phyloP scores from a whole-genome alignment of 1,140 invertebrate genomes.

The Pseudomyrmex dendroicus region DNA sequence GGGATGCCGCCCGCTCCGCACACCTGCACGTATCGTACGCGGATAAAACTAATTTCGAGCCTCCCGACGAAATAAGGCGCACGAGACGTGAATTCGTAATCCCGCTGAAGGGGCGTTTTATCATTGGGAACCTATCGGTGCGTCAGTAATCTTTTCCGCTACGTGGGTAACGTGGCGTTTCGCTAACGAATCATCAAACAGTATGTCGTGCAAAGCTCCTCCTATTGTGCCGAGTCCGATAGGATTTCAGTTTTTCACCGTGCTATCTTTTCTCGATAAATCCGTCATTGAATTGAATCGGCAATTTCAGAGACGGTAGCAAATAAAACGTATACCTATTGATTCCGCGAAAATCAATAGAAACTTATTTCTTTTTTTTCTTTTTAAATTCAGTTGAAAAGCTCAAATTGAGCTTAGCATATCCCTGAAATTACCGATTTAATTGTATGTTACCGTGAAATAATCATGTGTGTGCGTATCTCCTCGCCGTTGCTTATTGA shows the following conservation, averaged over 20 bases:
- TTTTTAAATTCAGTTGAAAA: neutral
- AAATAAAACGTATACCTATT: constrained; percentile 22
- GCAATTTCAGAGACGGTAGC: constrained; percentile 4
- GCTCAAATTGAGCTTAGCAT: constrained; percentile 21
- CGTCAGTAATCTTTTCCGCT: constrained; percentile 56
- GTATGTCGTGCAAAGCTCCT: constrained; percentile 39
- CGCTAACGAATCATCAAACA: constrained; percentile 54
- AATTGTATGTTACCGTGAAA: constrained; percentile 15
- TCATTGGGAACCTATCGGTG: constrained; percentile 64
- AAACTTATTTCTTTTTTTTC: neutral
- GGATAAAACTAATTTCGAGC: constrained; percentile 61
- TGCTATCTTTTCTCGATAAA: constrained; percentile 43
- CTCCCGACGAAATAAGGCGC: constrained; percentile 54
- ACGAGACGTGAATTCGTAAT: constrained; percentile 56
- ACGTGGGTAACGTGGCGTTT: constrained; percentile 36
- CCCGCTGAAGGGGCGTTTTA: constrained; percentile 37
- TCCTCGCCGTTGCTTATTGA: constrained; percentile 18
- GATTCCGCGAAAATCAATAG: constrained; percentile 1
- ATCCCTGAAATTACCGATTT: constrained; percentile 23
- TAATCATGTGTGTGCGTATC: constrained; percentile 27
- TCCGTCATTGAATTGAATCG: constrained; percentile 24
- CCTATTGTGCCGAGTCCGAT: constrained; percentile 12
- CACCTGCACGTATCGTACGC: constrained; percentile 38
- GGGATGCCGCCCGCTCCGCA: constrained; percentile 25
- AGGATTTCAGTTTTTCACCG: constrained; percentile 25